Conservation (phyloP, 2,797 vertebrate species). For the Meriones psammophilus region DNA sequence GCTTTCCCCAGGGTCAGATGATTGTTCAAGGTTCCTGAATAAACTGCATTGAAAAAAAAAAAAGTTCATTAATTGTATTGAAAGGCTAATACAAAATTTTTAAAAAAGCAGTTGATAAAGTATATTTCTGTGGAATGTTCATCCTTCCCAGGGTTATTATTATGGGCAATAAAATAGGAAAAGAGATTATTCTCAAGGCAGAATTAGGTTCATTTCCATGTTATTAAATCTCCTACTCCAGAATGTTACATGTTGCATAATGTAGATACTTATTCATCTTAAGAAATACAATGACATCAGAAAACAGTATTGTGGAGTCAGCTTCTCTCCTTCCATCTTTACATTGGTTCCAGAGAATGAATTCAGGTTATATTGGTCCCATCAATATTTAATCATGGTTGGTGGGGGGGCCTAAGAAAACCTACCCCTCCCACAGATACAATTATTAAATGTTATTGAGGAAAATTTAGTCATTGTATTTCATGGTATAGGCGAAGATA, state of each 20-base stretch:
- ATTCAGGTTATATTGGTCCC: neutral
- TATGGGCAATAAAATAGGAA: neutral
- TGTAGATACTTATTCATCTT: neutral
- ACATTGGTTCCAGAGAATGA: neutral
- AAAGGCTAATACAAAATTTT: slow-evolving; percentile 19
- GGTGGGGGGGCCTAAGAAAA: neutral
- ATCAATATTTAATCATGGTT: neutral
- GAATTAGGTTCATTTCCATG: neutral
- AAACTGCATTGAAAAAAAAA: slow-evolving; percentile 1
- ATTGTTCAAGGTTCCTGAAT: no score
- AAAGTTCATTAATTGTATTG: slow-evolving; percentile 27
- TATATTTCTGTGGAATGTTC: neutral
- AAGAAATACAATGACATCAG: neutral
- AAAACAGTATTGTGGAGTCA: neutral
- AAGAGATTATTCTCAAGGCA: neutral
- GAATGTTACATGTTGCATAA: neutral
- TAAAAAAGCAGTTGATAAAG: neutral
- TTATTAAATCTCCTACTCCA: neutral
- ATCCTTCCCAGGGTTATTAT: neutral
- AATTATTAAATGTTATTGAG: neutral
- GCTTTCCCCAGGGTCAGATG: no score
- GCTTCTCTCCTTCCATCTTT: neutral
- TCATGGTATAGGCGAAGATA: neutral
- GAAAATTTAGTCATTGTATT: neutral
- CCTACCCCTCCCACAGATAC: neutral